These are phyloP conservation scores for Clupea harengus DNA, from an alignment of 2,113 vertebrate genomes.

Conservation along the genomic window DNA sequence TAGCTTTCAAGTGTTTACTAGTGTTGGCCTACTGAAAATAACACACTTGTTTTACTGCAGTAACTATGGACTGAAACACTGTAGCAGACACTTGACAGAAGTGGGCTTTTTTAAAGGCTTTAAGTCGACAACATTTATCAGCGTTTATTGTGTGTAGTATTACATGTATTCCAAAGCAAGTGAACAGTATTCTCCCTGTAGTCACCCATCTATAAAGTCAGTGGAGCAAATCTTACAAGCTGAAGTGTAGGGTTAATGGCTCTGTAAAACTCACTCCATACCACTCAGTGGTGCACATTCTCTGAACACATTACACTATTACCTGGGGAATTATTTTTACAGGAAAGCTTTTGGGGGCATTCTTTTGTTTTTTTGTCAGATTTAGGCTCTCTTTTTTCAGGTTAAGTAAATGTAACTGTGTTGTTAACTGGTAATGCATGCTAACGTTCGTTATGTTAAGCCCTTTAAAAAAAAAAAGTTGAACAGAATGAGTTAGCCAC, in stretches of 20 bases:
- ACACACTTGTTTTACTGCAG: neutral
- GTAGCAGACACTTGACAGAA: neutral
- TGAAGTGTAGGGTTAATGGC: conserved; percentile 10
- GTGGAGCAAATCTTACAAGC: conserved; percentile 5
- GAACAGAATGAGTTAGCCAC: neutral
- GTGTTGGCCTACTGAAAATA: neutral
- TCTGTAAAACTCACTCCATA: neutral
- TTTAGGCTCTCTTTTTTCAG: neutral
- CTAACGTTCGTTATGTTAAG: neutral
- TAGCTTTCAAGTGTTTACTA: neutral
- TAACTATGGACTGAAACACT: neutral
- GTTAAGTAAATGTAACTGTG: neutral
- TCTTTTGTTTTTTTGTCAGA: neutral
- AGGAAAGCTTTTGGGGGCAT: too few species aligned
- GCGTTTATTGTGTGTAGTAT: neutral
- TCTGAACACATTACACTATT: neutral
- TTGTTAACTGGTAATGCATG: neutral
- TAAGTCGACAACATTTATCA: neutral
- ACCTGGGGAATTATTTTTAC: neutral
- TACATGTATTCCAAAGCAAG: neutral
- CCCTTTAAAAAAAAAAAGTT: neutral
- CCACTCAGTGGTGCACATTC: neutral
- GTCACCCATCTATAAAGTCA: conserved; percentile 7
- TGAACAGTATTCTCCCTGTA: neutral
- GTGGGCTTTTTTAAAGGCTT: neutral